Evolutionary conservation across 1,140 invertebrate species (phyloP).

Genomic region (Bombus polaris): DNA sequence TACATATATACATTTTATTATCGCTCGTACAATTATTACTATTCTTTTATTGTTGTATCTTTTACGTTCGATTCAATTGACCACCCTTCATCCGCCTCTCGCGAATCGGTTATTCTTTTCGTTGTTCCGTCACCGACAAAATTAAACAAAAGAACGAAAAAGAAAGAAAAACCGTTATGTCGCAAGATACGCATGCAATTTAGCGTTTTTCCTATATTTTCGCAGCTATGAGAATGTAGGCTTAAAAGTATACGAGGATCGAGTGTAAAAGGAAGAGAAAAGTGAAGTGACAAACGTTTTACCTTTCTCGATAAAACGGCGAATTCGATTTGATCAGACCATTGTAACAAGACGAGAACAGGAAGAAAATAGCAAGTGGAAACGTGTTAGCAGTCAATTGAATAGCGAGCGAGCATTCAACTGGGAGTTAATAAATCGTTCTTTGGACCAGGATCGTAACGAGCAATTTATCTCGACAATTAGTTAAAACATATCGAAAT

Average conservation of each 20-base stretch:
- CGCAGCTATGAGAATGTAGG: conserved; percentile 1
- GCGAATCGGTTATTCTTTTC: conserved; percentile 18
- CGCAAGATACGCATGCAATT: conserved; percentile 20
- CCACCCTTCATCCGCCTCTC: conserved; percentile 5
- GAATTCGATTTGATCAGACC: conserved; percentile 17
- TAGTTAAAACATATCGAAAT: conserved; percentile 42
- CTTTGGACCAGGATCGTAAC: conserved; percentile 28
- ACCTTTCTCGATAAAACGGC: conserved; percentile 58
- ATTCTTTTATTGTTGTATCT: background rate
- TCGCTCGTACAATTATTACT: background rate
- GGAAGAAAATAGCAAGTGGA: background rate
- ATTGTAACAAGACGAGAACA: background rate
- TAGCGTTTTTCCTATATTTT: conserved; percentile 6
- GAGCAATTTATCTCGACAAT: background rate
- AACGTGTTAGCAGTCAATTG: background rate
- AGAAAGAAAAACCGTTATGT: conserved; percentile 17
- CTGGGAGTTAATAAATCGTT: background rate
- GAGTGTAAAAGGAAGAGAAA: background rate
- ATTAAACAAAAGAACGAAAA: background rate
- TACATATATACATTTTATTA: background rate
- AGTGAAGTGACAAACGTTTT: background rate
- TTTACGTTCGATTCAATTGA: background rate
- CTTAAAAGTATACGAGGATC: conserved; percentile 35
- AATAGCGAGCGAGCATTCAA: no score
- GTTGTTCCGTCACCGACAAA: conserved; percentile 3